Evolutionary conservation across 1,140 invertebrate genomes (phyloP).

Genomic region (Panagrolaimus sp.): DNA sequence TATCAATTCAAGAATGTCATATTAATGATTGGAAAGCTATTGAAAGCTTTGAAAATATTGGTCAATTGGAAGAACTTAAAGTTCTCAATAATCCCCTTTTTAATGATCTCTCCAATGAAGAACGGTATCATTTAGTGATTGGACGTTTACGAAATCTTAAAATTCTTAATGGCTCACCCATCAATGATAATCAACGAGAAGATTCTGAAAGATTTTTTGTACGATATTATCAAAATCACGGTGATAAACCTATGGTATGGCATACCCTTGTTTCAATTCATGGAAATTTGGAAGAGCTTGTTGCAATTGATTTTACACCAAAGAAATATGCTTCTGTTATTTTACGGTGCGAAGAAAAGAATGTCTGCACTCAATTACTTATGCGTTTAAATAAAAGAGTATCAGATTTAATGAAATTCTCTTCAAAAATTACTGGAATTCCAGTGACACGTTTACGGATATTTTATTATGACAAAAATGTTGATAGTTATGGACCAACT

Average conservation of each 20-base stretch:
- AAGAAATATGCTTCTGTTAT: slow-evolving; percentile 25
- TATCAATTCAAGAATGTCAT: slow-evolving; percentile 17
- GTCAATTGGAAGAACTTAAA: slow-evolving; percentile 24
- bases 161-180: slow-evolving; percentile 32
- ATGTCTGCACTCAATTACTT: slow-evolving; percentile 15
- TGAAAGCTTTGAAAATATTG: slow-evolving; percentile 24
- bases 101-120: slow-evolving; percentile 21
- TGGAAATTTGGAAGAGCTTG: slow-evolving; percentile 32
- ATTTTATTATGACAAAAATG: slow-evolving; percentile 23
- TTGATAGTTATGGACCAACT: slow-evolving; percentile 16
- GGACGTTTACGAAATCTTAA: slow-evolving; percentile 26
- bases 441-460: slow-evolving; percentile 24
- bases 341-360: slow-evolving; percentile 28
- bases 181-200: slow-evolving; percentile 20
- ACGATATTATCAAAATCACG: slow-evolving; percentile 22
- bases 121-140: slow-evolving; percentile 27
- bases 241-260: slow-evolving; percentile 23
- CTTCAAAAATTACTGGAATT: slow-evolving; percentile 23
- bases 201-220: slow-evolving; percentile 35
- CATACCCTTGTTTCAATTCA: slow-evolving; percentile 22
- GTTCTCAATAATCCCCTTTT: slow-evolving; percentile 22
- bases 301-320: slow-evolving; percentile 32
- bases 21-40: slow-evolving; percentile 25
- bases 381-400: slow-evolving; percentile 27
- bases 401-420: slow-evolving; percentile 25